A percentile compares a stretch with the other conserved stretches of the same genome.
Evolutionary conservation across 2,888 invertebrate genomes (phyloP).

Genomic region (Cotesia congregata): DNA sequence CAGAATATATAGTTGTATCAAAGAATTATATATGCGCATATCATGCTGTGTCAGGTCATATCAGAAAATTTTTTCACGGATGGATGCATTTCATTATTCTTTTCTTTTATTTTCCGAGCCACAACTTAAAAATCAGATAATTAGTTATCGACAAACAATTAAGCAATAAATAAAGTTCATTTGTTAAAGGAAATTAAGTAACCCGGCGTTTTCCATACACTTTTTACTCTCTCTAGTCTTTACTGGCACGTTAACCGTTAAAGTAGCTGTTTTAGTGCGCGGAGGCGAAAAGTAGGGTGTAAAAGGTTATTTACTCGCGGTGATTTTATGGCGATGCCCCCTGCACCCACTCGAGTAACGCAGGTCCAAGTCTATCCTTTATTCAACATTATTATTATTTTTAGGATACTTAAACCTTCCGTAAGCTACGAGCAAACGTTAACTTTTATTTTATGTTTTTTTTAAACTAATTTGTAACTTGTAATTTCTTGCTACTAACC

Average conservation of each 20-base stretch:
- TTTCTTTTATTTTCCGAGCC: too few species aligned
- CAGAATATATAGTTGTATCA: too few species aligned
- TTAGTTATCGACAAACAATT: constrained; percentile 54
- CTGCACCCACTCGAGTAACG: constrained; percentile 33
- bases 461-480: not conserved
- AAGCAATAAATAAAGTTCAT: constrained; percentile 53
- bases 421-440: not conserved
- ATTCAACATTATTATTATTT: constrained; percentile 12
- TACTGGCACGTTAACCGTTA: constrained; percentile 42
- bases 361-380: constrained; percentile 19
- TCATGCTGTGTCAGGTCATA: too few species aligned
- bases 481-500: not conserved
- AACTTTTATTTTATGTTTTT: not conserved
- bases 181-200: constrained; percentile 37
- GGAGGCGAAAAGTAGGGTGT: constrained; percentile 50
- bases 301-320: constrained; percentile 50
- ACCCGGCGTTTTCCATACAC: constrained; percentile 32
- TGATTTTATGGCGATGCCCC: constrained; percentile 46
- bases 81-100: too few species aligned
- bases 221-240: constrained; percentile 43
- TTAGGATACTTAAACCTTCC: not conserved
- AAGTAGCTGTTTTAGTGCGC: constrained; percentile 47
- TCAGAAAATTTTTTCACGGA: too few species aligned
- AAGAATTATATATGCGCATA: too few species aligned
- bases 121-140: constrained; percentile 35